These are phyloP conservation scores for Xestia ashworthii DNA, from an alignment of 2,888 invertebrate genomes.

Conservation along the genomic window DNA sequence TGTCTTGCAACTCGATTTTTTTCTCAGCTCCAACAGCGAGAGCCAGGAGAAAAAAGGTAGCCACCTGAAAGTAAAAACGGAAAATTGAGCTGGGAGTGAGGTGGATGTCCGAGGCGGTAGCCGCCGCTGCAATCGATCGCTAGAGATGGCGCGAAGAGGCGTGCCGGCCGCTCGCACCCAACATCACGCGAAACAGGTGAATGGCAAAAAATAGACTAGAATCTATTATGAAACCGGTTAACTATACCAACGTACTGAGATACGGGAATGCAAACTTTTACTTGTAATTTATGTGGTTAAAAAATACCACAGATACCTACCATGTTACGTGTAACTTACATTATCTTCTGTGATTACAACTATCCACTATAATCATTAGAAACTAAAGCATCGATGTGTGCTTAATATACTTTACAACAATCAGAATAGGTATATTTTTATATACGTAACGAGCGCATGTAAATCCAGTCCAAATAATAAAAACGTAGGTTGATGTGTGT, in stretches of 20 bases:
- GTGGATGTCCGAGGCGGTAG: conserved; percentile 73
- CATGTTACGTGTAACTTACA: conserved; percentile 74
- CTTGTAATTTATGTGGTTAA: conserved; percentile 85
- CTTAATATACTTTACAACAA: conserved; percentile 23
- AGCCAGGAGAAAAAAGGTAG: conserved; percentile 78
- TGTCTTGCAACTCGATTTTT: conserved; percentile 93
- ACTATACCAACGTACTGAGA: conserved; percentile 74
- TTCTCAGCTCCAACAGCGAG: conserved; percentile 87
- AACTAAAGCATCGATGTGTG: conserved; percentile 39
- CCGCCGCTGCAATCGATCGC: conserved; percentile 66
- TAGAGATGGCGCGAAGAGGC: conserved; percentile 77
- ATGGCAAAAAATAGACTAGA: conserved; percentile 86
- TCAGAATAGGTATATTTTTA: conserved; percentile 17
- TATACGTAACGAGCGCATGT: conserved; percentile 34
- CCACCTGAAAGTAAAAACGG: conserved; percentile 87
- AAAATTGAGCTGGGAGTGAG: conserved; percentile 70
- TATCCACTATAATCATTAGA: conserved; percentile 43
- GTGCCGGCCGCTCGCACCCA: conserved; percentile 68
- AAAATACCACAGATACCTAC: conserved; percentile 74
- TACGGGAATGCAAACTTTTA: conserved; percentile 87
- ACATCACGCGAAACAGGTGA: conserved; percentile 82
- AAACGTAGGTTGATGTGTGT: conserved; percentile 70
- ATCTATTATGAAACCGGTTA: conserved; percentile 86
- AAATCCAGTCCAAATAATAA: conserved; percentile 48
- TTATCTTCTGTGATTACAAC: conserved; percentile 60